Percentiles rank a stretch among this genome's conserved stretches.
These are phyloP conservation scores for Thalassaphorura encarpata DNA, from an alignment of 1,140 invertebrate genomes.

Conservation along the genomic window DNA sequence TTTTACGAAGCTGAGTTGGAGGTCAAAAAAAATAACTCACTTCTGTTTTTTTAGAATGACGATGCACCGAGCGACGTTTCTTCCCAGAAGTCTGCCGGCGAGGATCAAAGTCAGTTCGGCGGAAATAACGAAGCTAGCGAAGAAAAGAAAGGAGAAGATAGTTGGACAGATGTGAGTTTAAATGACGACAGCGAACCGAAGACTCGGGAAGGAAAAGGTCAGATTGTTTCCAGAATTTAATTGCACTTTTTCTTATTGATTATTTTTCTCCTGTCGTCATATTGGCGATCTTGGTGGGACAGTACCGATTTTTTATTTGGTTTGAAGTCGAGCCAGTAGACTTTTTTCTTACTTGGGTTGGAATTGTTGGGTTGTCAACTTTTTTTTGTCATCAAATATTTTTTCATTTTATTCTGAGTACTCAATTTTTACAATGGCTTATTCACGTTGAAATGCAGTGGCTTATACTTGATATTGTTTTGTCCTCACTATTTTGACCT, in stretches of 20 bases:
- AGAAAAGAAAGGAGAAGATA: conserved; percentile 55
- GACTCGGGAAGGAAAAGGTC: conserved; percentile 53
- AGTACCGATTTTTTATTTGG: conserved; percentile 6
- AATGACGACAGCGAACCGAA: conserved; percentile 57
- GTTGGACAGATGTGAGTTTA: conserved; percentile 83
- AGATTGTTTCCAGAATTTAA: conserved; percentile 49
- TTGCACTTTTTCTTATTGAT: conserved; percentile 36
- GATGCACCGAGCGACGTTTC: conserved; percentile 31
- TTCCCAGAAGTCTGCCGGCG: conserved; percentile 29
- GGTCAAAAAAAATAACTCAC: too few species aligned
- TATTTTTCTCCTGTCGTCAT: conserved; percentile 7
- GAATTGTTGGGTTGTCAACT: too few species aligned
- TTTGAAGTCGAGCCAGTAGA: too few species aligned
- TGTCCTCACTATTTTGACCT: too few species aligned
- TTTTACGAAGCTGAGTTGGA: too few species aligned
- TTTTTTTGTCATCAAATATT: too few species aligned
- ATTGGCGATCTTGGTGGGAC: conserved; percentile 2
- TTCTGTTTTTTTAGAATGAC: conserved; percentile 20
- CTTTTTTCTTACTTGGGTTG: too few species aligned
- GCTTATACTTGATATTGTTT: too few species aligned
- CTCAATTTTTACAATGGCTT: too few species aligned
- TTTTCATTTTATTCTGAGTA: too few species aligned
- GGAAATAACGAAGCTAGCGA: conserved; percentile 28
- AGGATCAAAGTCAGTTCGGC: conserved; percentile 26
- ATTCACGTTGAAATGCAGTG: too few species aligned